Conservation (phyloP, 2,888 invertebrate genomes). For the Dicroscelio sp. region DNA sequence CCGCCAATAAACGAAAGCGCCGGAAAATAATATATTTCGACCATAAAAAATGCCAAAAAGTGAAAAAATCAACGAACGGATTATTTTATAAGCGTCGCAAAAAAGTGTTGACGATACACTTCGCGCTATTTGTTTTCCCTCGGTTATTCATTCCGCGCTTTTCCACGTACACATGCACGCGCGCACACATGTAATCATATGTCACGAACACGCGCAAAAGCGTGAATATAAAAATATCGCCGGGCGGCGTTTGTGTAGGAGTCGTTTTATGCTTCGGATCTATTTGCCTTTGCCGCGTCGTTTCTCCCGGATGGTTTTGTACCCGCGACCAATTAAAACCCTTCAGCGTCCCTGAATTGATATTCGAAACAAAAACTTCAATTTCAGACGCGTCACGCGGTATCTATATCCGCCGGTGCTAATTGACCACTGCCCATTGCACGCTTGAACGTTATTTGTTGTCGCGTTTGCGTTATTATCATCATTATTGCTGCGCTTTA, state of each 20-base stretch:
- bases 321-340: conserved; percentile 90
- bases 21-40: conserved; percentile 66
- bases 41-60: conserved; percentile 67
- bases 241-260: conserved; percentile 48
- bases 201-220: conserved; percentile 67
- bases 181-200: conserved; percentile 58
- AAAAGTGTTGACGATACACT: conserved; percentile 75
- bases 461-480: conserved; percentile 75
- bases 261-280: conserved; percentile 70
- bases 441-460: conserved; percentile 89
- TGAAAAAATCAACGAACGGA: conserved; percentile 73
- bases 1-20: conserved; percentile 69
- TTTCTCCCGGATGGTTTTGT: conserved; percentile 85
- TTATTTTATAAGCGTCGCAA: conserved; percentile 76
- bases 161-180: conserved; percentile 25
- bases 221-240: conserved; percentile 71
- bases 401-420: conserved; percentile 86
- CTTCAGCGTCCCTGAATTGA: conserved; percentile 90
- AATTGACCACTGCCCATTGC: conserved; percentile 90
- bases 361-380: conserved; percentile 91
- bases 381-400: conserved; percentile 89
- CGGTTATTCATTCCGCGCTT: conserved; percentile 67
- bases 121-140: conserved; percentile 72
- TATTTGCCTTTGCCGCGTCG: conserved; percentile 85
- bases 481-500: conserved; percentile 62